Percentiles rank a stretch among this genome's conserved stretches.
Evolutionary conservation across 2,888 invertebrate species (phyloP).

Genomic region (Notocelia uddmanniana): DNA sequence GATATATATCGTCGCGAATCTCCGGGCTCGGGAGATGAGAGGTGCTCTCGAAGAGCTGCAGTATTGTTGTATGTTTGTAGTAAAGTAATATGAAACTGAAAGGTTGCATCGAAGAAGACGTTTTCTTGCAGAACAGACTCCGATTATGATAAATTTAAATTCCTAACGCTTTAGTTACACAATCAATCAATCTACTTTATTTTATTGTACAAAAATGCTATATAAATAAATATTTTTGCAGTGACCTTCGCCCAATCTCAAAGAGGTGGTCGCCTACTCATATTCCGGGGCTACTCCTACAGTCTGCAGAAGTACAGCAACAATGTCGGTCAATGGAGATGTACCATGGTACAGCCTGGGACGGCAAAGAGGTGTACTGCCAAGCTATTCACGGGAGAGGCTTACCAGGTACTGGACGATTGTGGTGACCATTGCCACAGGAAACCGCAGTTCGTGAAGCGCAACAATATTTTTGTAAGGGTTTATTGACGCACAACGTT

Average conservation of each 20-base stretch:
- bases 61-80: too few relatives aligned
- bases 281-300: constrained; percentile 67
- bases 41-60: too few relatives aligned
- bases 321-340: constrained; percentile 63
- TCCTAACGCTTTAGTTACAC: background rate
- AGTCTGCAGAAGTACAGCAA: constrained; percentile 55
- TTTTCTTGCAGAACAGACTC: too few relatives aligned
- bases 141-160: background rate
- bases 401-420: constrained; percentile 56
- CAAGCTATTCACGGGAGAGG: constrained; percentile 59
- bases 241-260: constrained; percentile 67
- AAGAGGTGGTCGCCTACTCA: constrained; percentile 65
- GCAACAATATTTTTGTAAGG: constrained; percentile 56
- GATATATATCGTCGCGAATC: too few relatives aligned
- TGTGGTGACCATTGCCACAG: constrained; percentile 59
- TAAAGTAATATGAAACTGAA: too few relatives aligned
- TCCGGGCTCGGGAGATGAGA: too few relatives aligned
- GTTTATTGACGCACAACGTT: constrained; percentile 51
- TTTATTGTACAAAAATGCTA: constrained; percentile 8
- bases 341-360: constrained; percentile 67
- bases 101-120: too few relatives aligned
- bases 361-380: constrained; percentile 65
- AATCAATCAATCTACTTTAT: background rate
- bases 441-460: constrained; percentile 62
- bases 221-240: constrained; percentile 54